Conservation (phyloP, 2,113 vertebrate species). For the Indicator maculatus region DNA sequence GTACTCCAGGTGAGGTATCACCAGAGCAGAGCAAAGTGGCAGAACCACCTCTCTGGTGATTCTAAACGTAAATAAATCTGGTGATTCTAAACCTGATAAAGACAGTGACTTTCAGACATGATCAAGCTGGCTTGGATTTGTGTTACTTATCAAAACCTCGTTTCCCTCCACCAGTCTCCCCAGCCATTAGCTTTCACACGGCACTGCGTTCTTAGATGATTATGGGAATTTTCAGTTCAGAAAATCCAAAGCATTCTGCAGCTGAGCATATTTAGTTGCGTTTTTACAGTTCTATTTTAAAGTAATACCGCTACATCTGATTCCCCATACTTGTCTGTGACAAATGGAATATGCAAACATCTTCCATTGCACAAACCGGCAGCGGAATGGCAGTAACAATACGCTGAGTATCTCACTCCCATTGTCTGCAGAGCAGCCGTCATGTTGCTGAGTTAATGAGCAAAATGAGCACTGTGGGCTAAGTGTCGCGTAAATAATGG, state of each 20-base stretch:
- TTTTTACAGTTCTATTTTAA: slow-evolving; percentile 55
- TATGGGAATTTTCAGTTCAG: slow-evolving; percentile 56
- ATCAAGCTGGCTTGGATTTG: slow-evolving; percentile 53
- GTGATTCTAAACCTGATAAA: neutral
- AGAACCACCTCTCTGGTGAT: too few species aligned
- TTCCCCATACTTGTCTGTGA: slow-evolving; percentile 61
- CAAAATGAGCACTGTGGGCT: slow-evolving; percentile 46
- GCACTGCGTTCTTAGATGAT: slow-evolving; percentile 60
- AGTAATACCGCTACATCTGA: slow-evolving; percentile 59
- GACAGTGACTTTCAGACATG: slow-evolving; percentile 10
- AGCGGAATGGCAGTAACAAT: slow-evolving; percentile 44
- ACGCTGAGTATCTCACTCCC: slow-evolving; percentile 37
- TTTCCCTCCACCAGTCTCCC: slow-evolving; percentile 27
- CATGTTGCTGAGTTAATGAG: slow-evolving; percentile 58
- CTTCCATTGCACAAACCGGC: slow-evolving; percentile 33
- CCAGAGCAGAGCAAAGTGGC: too few species aligned
- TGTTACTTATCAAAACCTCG: slow-evolving; percentile 49
- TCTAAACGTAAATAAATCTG: neutral
- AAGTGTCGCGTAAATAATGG: slow-evolving; percentile 63
- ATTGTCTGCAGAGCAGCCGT: slow-evolving; percentile 23
- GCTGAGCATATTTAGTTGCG: slow-evolving; percentile 57
- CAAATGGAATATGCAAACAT: slow-evolving; percentile 60
- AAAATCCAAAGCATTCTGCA: slow-evolving; percentile 53
- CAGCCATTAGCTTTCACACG: slow-evolving; percentile 45
- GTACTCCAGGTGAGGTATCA: too few species aligned